A percentile compares a stretch with the other conserved stretches of the same genome.
phyloP scores from a whole-genome alignment of 2,888 invertebrate species.

The Taenaris catops region DNA sequence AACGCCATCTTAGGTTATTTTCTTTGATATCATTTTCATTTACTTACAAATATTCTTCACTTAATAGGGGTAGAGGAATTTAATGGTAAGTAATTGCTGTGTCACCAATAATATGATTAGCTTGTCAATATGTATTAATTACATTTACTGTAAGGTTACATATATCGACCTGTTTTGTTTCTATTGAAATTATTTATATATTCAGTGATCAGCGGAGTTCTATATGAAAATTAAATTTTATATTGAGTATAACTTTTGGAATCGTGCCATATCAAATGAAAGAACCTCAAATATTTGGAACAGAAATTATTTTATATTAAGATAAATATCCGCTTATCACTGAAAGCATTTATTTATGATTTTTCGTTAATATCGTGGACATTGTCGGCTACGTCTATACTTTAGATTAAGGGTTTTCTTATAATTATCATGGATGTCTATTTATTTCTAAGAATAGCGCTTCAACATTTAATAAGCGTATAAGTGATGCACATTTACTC shows the following conservation, averaged over 20 bases:
- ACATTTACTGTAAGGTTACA: slow-evolving; percentile 51
- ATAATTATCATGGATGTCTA: slow-evolving; percentile 68
- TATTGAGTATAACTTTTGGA: slow-evolving; percentile 29
- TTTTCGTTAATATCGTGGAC: slow-evolving; percentile 25
- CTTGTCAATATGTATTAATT: slow-evolving; percentile 49
- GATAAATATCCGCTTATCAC: slow-evolving; percentile 47
- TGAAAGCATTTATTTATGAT: slow-evolving; percentile 36
- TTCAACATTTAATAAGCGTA: slow-evolving; percentile 57
- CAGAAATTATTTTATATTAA: slow-evolving; percentile 25
- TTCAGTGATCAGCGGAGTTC: slow-evolving; percentile 52
- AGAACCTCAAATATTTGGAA: slow-evolving; percentile 29
- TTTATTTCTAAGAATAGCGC: slow-evolving; percentile 70
- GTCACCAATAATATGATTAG: slow-evolving; percentile 76
- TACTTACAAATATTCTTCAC: slow-evolving; percentile 46
- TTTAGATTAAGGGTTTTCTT: slow-evolving; percentile 61
- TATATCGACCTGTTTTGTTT: slow-evolving; percentile 40
- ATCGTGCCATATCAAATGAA: slow-evolving; percentile 37
- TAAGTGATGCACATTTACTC: slow-evolving; percentile 69
- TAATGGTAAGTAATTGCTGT: slow-evolving; percentile 72
- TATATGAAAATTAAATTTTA: slow-evolving; percentile 23
- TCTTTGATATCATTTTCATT: slow-evolving; percentile 50
- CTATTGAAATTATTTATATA: slow-evolving; percentile 30
- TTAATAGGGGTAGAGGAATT: slow-evolving; percentile 58
- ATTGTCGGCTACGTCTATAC: slow-evolving; percentile 50
- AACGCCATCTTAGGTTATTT: slow-evolving; percentile 65